Conservation (phyloP, 2,888 invertebrate species). For the Leptinotarsa haldemani region DNA sequence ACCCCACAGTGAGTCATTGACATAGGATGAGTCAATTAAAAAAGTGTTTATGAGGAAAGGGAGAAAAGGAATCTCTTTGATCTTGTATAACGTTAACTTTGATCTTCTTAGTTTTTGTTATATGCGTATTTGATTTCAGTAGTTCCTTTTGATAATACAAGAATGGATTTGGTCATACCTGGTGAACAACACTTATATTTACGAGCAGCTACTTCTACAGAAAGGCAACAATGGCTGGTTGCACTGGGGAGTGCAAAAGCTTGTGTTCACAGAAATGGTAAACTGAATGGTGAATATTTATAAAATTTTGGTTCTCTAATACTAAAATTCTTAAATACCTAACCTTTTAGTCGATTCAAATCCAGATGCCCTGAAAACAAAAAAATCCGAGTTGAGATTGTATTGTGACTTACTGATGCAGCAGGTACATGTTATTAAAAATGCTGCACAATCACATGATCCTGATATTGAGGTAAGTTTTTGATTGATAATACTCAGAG, state of each 20-base stretch:
- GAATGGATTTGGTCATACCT: constrained; percentile 83
- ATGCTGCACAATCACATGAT: constrained; percentile 69
- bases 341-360: constrained; percentile 67
- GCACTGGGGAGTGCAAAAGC: constrained; percentile 85
- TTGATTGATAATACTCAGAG: neutral
- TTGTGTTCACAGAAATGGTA: constrained; percentile 59
- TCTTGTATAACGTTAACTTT: no score
- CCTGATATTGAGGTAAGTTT: constrained; percentile 62
- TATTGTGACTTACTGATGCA: constrained; percentile 88
- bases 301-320: neutral
- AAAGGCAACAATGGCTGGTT: constrained; percentile 84
- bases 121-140: constrained; percentile 67
- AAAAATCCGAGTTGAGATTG: constrained; percentile 81
- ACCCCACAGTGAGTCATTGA: no score
- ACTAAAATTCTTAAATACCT: neutral
- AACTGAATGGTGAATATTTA: constrained; percentile 45
- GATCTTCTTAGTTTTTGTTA: neutral
- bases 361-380: constrained; percentile 74
- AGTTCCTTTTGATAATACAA: constrained; percentile 76
- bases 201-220: constrained; percentile 80
- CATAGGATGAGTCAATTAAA: no score
- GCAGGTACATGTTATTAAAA: constrained; percentile 82
- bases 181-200: constrained; percentile 86
- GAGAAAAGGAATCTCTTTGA: no score
- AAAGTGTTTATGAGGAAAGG: no score